Base-by-base conservation (phyloP, 2,888 invertebrate genomes). In the Acleris laterana region DNA sequence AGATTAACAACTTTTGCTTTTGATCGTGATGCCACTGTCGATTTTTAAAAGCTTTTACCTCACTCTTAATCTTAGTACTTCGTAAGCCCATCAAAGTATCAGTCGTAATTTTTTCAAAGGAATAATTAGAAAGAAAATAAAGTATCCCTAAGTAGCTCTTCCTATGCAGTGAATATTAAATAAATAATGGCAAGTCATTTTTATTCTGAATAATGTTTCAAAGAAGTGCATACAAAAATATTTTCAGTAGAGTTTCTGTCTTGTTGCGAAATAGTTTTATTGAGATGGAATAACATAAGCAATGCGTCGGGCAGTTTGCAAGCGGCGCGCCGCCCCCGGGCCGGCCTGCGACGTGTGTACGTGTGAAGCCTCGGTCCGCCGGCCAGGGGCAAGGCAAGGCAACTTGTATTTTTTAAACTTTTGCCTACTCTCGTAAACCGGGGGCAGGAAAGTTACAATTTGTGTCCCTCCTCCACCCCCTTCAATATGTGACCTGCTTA, bases 401-500 rank as follows among this genome's bases (percentile, higher is more conserved):
- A 89, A 91, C 90, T 92, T 92, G 88, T 91, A 88, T 92, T 92
- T 93, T 93, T 92, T 91, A 91, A 93, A 92, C 88, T 93, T 90
- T 85, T 86, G 85, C 88, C 88, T 87, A 62, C 62, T 84, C 84
- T 80, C 86, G 84, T 87, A 86, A 87, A 87, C 83, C 78, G 84
- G 82, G 77, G 82, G 84, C 81, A 84, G 79, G 83, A 90, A 93
- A 93, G 90, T 93, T 93, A 90, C 92, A 91, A 93, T 93, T 93
- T 92, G 92, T 90, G 84, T 91, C 89, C 88, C 83, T 88, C 85
- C 88, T 86, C 80, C 81, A 80, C 88, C 89, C 87, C 89, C 85
- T 90, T 89, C 92, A 92, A 92, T 93, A 92, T 93, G 93, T 93
- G 93, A 92, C 92, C 92, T 90, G 93, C 85, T 92, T 92, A 91